Percentiles rank a stretch among this genome's conserved stretches.
Conservation (phyloP, 2,797 vertebrate genomes). For the Sebastes oblongus region DNA sequence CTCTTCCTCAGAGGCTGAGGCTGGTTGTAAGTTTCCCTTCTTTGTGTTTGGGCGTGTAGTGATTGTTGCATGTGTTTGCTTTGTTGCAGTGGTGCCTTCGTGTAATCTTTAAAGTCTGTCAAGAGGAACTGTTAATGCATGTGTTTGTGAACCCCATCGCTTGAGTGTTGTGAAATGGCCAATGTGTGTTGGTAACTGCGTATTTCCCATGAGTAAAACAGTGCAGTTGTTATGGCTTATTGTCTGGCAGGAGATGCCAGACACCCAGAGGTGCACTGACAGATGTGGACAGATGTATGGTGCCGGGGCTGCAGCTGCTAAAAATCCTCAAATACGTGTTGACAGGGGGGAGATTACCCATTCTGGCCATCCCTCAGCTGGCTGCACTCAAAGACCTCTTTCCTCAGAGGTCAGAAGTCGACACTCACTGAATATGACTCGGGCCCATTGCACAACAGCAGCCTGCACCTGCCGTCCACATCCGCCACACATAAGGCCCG, state of each 20-base stretch:
- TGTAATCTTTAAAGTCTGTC: slow-evolving; percentile 34
- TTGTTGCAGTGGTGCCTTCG: slow-evolving; percentile 67
- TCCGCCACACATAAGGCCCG: slow-evolving; percentile 48
- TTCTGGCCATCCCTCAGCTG: slow-evolving; percentile 51
- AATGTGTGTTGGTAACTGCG: slow-evolving; percentile 20
- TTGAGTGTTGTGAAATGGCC: slow-evolving; percentile 50
- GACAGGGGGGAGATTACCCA: slow-evolving; percentile 74
- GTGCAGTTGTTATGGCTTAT: slow-evolving; percentile 68
- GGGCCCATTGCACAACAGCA: slow-evolving; percentile 68
- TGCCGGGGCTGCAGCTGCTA: slow-evolving; percentile 78
- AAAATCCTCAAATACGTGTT: slow-evolving; percentile 72
- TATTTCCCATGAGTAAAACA: slow-evolving; percentile 58
- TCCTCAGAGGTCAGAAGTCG: slow-evolving; percentile 76
- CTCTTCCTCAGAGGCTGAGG: slow-evolving; percentile 54
- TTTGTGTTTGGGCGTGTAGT: slow-evolving; percentile 68
- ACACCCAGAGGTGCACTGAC: slow-evolving; percentile 74
- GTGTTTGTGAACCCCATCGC: slow-evolving; percentile 50
- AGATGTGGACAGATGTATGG: slow-evolving; percentile 83
- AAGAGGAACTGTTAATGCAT: slow-evolving; percentile 63
- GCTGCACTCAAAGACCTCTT: slow-evolving; percentile 57
- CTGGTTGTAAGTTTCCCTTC: slow-evolving; percentile 77
- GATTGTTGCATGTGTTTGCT: slow-evolving; percentile 72
- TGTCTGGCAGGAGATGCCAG: slow-evolving; percentile 58
- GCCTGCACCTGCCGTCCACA: slow-evolving; percentile 71
- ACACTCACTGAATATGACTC: slow-evolving; percentile 66